Base-by-base conservation (phyloP, 2,888 invertebrate genomes). In the Perizoma flavofasciatum region DNA sequence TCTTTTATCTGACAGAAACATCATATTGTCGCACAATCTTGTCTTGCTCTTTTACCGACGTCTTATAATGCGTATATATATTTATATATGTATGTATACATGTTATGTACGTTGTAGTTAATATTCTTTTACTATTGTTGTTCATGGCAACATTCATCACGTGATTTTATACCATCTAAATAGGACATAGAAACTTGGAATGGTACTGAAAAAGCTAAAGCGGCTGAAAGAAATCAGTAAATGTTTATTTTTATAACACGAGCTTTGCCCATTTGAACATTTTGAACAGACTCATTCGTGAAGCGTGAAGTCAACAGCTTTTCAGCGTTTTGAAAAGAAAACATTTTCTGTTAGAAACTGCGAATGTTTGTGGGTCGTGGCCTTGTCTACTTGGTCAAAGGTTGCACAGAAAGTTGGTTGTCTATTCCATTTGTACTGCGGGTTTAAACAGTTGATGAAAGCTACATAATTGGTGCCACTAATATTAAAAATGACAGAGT, bases 271-370 rank as follows among this genome's bases (percentile, higher is more conserved):
- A 65, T 69, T 70, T 67, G 52, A 67, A 63, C 59, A 60, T 70
- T 72, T 75, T 57, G 35, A 59, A 59, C 54, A 59, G 52, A 41
- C 48, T 39, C 49, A 78, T 79, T 69, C 65, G 68, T 63, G 75
- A 81, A 82, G 72, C 68, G 85, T 83, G 61, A 68, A 81, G 82
- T 87, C 86, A n/a, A 84, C 75, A 70, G 73, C 78, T 77, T 82
- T 83, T 82, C 77, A 81, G 75, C 75, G 69, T 71, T 72, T 64
- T 83, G 78, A 79, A 86, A 81, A 78, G 83, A 82, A 81, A 81
- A 71, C 75, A 69, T 72, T 74, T 77, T 76, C 73, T 77, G 76
- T 77, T 73, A 71, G 71, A 73, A 77, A 74, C 76, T 73, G 71
- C 67, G 52, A 56, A 49, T 66, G 61, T 79, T 79, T 77, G 67